phyloP scores from a whole-genome alignment of 2,797 vertebrate genomes.

The Sebastiscus albofasciatus region DNA sequence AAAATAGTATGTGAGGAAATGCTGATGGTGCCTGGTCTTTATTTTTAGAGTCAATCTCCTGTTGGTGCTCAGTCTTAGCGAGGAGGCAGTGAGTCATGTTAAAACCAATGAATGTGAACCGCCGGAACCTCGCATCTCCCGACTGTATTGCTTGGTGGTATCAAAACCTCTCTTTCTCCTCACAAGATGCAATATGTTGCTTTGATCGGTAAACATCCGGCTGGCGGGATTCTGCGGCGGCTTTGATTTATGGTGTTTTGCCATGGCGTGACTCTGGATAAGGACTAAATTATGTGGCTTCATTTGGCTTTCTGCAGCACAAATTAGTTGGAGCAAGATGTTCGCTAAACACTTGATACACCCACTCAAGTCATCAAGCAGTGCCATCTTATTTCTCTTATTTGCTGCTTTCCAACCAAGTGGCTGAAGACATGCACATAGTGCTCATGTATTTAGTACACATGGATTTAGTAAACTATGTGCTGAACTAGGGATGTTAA shows the following conservation, averaged over 20 bases:
- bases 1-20: slow-evolving; percentile 65
- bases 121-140: slow-evolving; percentile 40
- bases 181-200: slow-evolving; percentile 22
- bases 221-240: neutral
- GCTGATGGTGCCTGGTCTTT: slow-evolving; percentile 74
- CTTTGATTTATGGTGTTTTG: slow-evolving; percentile 41
- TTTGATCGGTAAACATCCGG: slow-evolving; percentile 36
- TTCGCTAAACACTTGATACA: slow-evolving; percentile 44
- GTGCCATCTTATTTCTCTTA: slow-evolving; percentile 33
- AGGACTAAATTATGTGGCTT: slow-evolving; percentile 36
- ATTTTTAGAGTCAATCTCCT: slow-evolving; percentile 82
- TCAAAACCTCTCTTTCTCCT: slow-evolving; percentile 21
- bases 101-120: slow-evolving; percentile 69
- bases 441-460: neutral
- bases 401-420: slow-evolving; percentile 21
- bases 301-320: slow-evolving; percentile 40
- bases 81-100: slow-evolving; percentile 78
- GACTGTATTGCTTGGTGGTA: slow-evolving; percentile 9
- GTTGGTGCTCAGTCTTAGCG: slow-evolving; percentile 68
- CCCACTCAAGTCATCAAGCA: slow-evolving; percentile 55
- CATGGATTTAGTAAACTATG: neutral
- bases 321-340: slow-evolving; percentile 53
- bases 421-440: neutral
- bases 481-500: neutral
- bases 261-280: slow-evolving; percentile 25